These are phyloP conservation scores for Chrysolina haemoptera DNA, from an alignment of 2,888 invertebrate genomes.

Conservation along the genomic window DNA sequence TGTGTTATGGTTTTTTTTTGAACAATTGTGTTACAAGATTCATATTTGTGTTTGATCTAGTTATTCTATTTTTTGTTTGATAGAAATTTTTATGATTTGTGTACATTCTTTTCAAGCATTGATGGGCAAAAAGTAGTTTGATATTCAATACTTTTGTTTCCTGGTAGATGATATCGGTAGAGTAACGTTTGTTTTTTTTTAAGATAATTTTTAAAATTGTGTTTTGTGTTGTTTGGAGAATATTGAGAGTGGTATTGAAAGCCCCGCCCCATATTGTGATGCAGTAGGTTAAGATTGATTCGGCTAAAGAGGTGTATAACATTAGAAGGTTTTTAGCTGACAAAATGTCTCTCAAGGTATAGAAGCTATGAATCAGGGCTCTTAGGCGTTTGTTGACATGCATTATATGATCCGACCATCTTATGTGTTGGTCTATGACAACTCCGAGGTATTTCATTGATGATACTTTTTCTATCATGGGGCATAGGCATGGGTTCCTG, in stretches of 20 bases:
- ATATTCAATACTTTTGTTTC: not conserved
- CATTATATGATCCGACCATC: not conserved
- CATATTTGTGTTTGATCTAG: too few relatives aligned
- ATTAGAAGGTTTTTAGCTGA: not conserved
- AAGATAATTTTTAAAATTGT: conserved; percentile 7
- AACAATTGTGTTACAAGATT: not conserved
- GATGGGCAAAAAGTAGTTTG: not conserved
- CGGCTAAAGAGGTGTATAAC: conserved; percentile 17
- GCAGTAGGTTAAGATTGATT: conserved; percentile 16
- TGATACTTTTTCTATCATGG: not conserved
- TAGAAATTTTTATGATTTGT: too few relatives aligned
- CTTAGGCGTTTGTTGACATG: not conserved
- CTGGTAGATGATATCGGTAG: not conserved
- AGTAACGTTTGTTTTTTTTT: not conserved
- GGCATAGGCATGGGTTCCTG: not conserved
- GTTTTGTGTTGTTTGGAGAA: conserved; percentile 19
- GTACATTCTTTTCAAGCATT: not conserved
- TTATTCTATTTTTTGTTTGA: too few relatives aligned
- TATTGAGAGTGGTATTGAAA: conserved; percentile 18
- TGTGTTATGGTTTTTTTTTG: not conserved
- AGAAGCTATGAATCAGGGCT: not conserved
- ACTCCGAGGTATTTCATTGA: too few relatives aligned
- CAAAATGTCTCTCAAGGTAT: not conserved
- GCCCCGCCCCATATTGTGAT: conserved; percentile 29
- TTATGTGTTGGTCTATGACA: not conserved